Evolutionary conservation across 1,140 invertebrate genomes (phyloP).

Genomic region (Drosophila seguyi): DNA sequence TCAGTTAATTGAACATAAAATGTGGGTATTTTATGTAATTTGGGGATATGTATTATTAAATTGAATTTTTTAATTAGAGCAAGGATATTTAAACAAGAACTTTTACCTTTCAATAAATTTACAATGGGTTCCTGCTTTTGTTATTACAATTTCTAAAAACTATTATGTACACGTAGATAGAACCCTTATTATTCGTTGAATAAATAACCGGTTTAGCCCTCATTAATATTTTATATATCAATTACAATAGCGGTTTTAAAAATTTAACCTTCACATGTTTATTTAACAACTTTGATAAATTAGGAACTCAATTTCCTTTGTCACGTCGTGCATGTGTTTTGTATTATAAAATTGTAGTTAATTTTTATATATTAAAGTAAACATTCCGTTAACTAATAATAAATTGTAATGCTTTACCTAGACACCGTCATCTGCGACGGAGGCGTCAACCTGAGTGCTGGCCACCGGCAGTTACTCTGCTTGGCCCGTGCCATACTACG

Average conservation of each 20-base stretch:
- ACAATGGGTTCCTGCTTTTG: background rate
- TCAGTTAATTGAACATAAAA: background rate
- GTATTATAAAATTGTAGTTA: background rate
- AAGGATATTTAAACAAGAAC: no score
- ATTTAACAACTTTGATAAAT: no score
- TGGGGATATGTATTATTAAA: background rate
- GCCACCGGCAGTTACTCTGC: slow-evolving; percentile 94
- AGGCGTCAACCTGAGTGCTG: slow-evolving; percentile 91
- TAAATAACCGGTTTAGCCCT: background rate
- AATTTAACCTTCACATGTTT: no score
- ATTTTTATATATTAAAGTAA: no score
- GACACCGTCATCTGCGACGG: slow-evolving; percentile 88
- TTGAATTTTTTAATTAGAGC: background rate
- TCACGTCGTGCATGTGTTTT: background rate
- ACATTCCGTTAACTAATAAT: background rate
- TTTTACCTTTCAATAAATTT: background rate
- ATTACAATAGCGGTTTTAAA: background rate
- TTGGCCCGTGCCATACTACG: slow-evolving; percentile 93
- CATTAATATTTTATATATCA: background rate
- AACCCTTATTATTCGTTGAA: background rate
- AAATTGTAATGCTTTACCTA: slow-evolving; percentile 64
- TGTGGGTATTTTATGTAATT: background rate
- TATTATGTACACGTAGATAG: background rate
- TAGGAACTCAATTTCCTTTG: no score
- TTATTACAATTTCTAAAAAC: background rate